Evolutionary conservation across 2,797 vertebrate genomes (phyloP).

Genomic region (Schizopygopsis pylzovi): DNA sequence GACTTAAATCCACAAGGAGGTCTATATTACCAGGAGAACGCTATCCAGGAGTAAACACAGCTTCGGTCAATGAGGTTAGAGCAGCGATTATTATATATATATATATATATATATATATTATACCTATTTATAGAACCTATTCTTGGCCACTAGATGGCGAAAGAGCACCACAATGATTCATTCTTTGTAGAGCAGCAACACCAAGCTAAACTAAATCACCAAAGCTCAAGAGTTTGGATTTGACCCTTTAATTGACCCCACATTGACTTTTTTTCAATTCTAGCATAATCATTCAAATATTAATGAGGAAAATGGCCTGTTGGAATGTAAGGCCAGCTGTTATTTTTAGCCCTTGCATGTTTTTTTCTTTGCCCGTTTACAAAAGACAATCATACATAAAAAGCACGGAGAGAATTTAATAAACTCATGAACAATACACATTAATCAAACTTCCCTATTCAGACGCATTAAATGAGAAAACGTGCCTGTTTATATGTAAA

Average conservation of each 20-base stretch:
- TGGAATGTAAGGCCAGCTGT: not conserved
- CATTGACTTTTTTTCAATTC: not conserved
- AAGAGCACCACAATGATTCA: not conserved
- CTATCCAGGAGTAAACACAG: not conserved
- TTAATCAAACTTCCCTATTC: not conserved
- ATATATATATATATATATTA: no score
- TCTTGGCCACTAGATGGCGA: not conserved
- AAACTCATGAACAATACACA: not conserved
- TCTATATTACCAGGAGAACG: not conserved
- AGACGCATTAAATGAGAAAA: not conserved
- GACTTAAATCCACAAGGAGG: not conserved
- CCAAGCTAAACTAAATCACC: not conserved
- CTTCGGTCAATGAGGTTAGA: not conserved
- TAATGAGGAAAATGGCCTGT: not conserved
- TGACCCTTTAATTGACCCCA: no score
- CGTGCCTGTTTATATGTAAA: not conserved
- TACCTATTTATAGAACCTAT: not conserved
- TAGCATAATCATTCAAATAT: not conserved
- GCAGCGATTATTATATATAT: no score
- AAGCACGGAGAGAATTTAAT: not conserved
- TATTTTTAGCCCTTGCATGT: not conserved
- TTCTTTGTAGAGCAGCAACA: not conserved
- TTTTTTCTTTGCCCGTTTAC: not conserved
- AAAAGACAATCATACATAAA: not conserved
- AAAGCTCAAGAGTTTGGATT: not conserved